Percentiles rank a stretch among this genome's conserved stretches.
These are phyloP conservation scores for Xiphophorus couchianus DNA, from an alignment of 2,113 vertebrate species.

Conservation along the genomic window DNA sequence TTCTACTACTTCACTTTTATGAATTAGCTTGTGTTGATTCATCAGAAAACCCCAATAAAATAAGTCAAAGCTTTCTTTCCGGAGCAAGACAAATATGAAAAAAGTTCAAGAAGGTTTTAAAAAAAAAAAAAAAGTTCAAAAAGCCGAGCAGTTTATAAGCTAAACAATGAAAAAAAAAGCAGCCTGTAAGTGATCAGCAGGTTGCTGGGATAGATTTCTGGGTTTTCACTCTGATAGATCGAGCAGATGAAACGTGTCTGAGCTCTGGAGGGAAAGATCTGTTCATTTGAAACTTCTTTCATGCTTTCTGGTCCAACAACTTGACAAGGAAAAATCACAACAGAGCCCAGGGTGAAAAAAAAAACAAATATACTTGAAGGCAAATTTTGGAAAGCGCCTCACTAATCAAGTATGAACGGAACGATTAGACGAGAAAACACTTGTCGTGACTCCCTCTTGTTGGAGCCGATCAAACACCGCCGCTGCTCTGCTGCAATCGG, in stretches of 20 bases:
- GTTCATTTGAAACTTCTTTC: slow-evolving; percentile 48
- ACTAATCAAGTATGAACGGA: not conserved
- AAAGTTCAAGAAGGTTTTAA: not conserved
- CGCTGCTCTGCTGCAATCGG: too few relatives aligned
- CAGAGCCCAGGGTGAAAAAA: not conserved
- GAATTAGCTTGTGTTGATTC: not conserved
- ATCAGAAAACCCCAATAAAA: not conserved
- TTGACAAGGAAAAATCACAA: not conserved
- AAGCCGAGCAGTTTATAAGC: not conserved
- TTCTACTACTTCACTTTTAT: not conserved
- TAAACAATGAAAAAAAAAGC: not conserved
- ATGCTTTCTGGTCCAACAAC: slow-evolving; percentile 37
- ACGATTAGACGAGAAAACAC: not conserved
- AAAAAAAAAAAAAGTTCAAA: not conserved
- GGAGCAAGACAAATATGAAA: not conserved
- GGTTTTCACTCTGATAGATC: slow-evolving; percentile 38
- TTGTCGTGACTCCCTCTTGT: not conserved
- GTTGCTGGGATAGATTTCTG: slow-evolving; percentile 42
- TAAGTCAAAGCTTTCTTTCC: not conserved
- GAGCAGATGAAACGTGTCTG: slow-evolving; percentile 46
- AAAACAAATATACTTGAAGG: not conserved
- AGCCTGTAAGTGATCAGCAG: slow-evolving; percentile 17
- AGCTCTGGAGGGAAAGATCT: slow-evolving; percentile 35
- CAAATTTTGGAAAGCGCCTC: not conserved
- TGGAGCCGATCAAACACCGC: not conserved